Conservation (phyloP, 2,797 vertebrate genomes). For the Mycteria americana region DNA sequence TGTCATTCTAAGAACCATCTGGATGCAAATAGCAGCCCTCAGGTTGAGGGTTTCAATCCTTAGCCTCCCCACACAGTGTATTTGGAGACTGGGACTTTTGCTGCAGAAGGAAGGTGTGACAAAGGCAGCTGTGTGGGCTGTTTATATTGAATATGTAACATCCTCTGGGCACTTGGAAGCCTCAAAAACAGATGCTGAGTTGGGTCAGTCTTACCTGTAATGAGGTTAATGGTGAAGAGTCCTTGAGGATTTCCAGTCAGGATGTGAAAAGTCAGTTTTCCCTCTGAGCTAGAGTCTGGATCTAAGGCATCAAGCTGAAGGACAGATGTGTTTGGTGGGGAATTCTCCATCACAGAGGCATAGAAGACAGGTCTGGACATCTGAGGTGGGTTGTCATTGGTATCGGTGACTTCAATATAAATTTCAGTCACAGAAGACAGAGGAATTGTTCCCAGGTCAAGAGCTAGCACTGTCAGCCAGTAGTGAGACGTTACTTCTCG, state of each 20-base stretch:
- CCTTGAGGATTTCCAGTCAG: conserved; percentile 83
- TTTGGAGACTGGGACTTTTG: neutral
- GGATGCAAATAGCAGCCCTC: neutral
- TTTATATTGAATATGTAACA: neutral
- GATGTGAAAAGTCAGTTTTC: conserved; percentile 86
- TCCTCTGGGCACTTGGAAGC: neutral
- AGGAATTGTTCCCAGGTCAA: conserved; percentile 86
- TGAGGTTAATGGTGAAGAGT: conserved; percentile 81
- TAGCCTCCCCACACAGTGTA: neutral
- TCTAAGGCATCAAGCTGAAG: conserved; percentile 86
- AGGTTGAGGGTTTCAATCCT: conserved; percentile 5
- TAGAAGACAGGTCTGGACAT: conserved; percentile 90
- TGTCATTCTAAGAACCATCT: neutral
- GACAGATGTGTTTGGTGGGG: conserved; percentile 78
- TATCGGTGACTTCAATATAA: conserved; percentile 88
- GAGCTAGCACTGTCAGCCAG: conserved; percentile 90
- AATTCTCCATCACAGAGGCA: conserved; percentile 85
- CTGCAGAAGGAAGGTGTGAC: neutral
- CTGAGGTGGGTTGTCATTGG: conserved; percentile 92
- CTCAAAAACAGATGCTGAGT: conserved; percentile 3
- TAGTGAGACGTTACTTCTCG: conserved; percentile 84
- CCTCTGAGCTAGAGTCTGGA: conserved; percentile 84
- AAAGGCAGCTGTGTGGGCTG: neutral
- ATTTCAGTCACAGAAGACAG: conserved; percentile 87
- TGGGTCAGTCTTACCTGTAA: conserved; percentile 82